Base-by-base conservation (phyloP, 2,888 invertebrate species). In the Lycophotia porphyrea region DNA sequence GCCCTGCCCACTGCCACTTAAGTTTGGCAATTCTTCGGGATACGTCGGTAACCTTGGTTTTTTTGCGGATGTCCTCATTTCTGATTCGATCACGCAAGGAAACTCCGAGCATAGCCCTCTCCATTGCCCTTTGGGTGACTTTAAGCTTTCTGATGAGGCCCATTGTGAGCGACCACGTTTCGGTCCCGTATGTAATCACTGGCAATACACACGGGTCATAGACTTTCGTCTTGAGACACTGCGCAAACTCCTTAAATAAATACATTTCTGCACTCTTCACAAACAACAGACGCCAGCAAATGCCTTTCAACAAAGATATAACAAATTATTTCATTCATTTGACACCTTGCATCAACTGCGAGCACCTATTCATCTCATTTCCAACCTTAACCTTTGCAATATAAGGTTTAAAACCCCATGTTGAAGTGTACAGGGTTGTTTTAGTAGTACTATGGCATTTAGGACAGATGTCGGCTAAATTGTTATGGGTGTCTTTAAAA, bases 391-490 rank as follows among this genome's bases (percentile, higher is more conserved):
- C 0, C 0, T 8, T 0, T 63, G 8, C 1, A 3, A 3, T 1
- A 0, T 49, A 66, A 34, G 5, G 34, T 49, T 64, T 0, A 49
- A 36, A 47, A 31, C 34, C 1, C 3, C 52, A 1, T 63, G 42
- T 21, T 21, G 7, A n/a, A 24, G 27, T 15, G 5, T 1, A 18
- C 39, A n/a, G n/a, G n/a, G 31, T 36, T 42, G 9, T 64, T 68
- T 47, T 27, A 69, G 27, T 49, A 78, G 34, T 42, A n/a, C n/a
- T 61, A 63, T 79, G 71, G 66, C 61, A 70, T 82, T 82, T 67
- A 58, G 1, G 15, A 55, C 82, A 81, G 81, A 81, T 81, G 81
- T 67, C 61, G 27, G 4, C 31, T 27, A 39, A 76, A 69, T 81
- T 77, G 68, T 81, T 61, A 80, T 71, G 24, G 49, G 0, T 24